phyloP scores from a whole-genome alignment of 92 coral and sea anemone species.

The Actinernus sp. region DNA sequence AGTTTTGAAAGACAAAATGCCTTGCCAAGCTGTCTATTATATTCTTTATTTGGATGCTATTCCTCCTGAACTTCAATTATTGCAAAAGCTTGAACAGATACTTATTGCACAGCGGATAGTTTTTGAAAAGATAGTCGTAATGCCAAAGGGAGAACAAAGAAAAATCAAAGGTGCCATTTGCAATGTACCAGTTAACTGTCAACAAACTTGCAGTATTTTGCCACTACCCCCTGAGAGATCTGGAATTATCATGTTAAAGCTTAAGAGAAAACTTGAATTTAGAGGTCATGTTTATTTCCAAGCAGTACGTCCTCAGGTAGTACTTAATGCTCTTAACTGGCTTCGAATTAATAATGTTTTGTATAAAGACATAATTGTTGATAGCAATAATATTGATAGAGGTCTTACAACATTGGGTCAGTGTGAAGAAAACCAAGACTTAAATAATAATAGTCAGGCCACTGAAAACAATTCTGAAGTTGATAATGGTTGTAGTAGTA shows the following conservation, averaged over 20 bases:
- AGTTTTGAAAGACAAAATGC: slow-evolving; percentile 28
- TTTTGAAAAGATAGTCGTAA: slow-evolving; percentile 51
- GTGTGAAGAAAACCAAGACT: background rate
- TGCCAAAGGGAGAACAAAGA: slow-evolving; percentile 58
- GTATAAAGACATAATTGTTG: slow-evolving; percentile 16
- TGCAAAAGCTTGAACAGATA: slow-evolving; percentile 60
- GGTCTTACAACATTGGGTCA: slow-evolving; percentile 1
- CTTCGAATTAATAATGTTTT: slow-evolving; percentile 28
- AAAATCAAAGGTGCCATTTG: slow-evolving; percentile 36
- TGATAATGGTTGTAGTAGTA: too few species aligned
- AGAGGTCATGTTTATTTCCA: slow-evolving; percentile 54
- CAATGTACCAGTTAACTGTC: slow-evolving; percentile 44
- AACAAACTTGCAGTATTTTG: slow-evolving; percentile 22
- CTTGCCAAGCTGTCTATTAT: slow-evolving; percentile 58
- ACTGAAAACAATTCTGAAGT: too few species aligned
- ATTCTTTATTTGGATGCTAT: slow-evolving; percentile 37
- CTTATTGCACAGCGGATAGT: slow-evolving; percentile 60
- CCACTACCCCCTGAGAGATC: slow-evolving; percentile 51
- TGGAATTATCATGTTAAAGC: slow-evolving; percentile 39
- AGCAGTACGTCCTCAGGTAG: slow-evolving; percentile 37
- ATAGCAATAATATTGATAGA: slow-evolving; percentile 5
- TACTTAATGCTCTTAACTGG: slow-evolving; percentile 13
- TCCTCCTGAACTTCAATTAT: slow-evolving; percentile 30
- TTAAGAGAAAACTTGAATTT: slow-evolving; percentile 36
- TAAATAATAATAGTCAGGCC: too few species aligned